Evolutionary conservation across 2,113 vertebrate genomes (phyloP), one percentile per base, ranked within the genome.

Genomic region (Camelus bactrianus): DNA sequence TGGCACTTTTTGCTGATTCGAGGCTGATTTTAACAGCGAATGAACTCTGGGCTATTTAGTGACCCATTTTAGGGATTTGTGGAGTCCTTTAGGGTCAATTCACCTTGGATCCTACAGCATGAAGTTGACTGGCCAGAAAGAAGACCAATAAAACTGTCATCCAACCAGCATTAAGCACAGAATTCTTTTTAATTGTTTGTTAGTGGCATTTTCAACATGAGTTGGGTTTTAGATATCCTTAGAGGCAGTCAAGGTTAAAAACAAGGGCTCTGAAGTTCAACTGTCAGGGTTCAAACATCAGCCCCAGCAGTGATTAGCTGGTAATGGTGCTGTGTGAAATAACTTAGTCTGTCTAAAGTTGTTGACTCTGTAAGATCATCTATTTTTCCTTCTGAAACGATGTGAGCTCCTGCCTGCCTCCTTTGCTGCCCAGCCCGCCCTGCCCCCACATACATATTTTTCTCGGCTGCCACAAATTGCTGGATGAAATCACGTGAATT

Each of bases 381-480:
- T 91, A 5, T 46, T 89, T 46, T 95, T 62, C 89, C 84, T 42
- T 56, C 46, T 75, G 72, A 92, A 96, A 87, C 42, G 72, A 8
- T 38, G 11, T n/a, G 2, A 24, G 50, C 30, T 28, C 32, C 65
- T 26, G 22, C 73, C 87, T 89, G 48, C 94, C n/a, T 60, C 48
- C 38, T 10, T n/a, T 0, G 19, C 38, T 6, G 2, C 70, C 8
- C 28, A 3, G 83, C 86, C 22, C 26, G 38, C 46, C 75, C 8
- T 3, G 30, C 54, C 81, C 8, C 5, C n/a, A n/a, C 58, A 58
- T 82, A 67, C 50, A 48, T 69, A 77, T 84, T 96, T 96, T 97
- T 95, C 64, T 90, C 88, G 42, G 94, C 72, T 85, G 89, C 93
- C 28, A 75, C 85, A 93, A 98, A 95, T 86, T 10, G 38, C 91